Evolutionary conservation across 92 coral and sea anemone genomes (phyloP), one percentile per base, ranked within the genome.

Genomic region (Epizoanthus scotinus): DNA sequence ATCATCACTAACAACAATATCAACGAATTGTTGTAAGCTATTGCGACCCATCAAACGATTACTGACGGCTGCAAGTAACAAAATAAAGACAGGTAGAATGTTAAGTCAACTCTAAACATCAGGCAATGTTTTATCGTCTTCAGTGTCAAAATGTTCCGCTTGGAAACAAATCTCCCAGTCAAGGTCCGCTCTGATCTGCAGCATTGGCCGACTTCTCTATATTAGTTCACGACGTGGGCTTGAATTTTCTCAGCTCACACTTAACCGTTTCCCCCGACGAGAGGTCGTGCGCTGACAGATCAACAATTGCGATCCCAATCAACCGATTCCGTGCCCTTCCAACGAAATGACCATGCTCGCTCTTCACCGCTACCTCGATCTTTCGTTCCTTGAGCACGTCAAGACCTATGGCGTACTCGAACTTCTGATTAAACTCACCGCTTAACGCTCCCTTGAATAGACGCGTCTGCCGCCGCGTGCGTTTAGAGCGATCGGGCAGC

Each of bases 401-500:
- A 25, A 95, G 89, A 20, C 98, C 93, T 2, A 84, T 56, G 27
- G 88, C 86, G 84, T 93, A 91, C 66, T 95, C 95, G 65, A 95
- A 95, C 82, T 90, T 89, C 67, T 95, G 98, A 79, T 85, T 87
- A 57, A 78, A 95, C 67, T 84, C 98, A 6, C 92, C 94, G 25
- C 84, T 66, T 21, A 85, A 66, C 9, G 90, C 87, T 0, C 95
- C 98, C 18, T 86, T 90, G 47, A 90, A 82, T 55, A 86, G 73
- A 57, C 86, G 83, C 18, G 98, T 90, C 29, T 86, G 87, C 18
- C 98, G 93, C 49, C 98, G 89, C 22, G 94, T 89, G 75, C 93
- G 93, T 91, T 95, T 95, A 78, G 95, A 89, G 68, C 95, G 93
- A 72, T 93, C 98, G 26, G 98, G 98, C n/a, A 95, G 77, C 81